Percentiles rank a stretch among this genome's conserved stretches.
phyloP scores from a whole-genome alignment of 1,140 invertebrate species.

The Gerris buenoi region DNA sequence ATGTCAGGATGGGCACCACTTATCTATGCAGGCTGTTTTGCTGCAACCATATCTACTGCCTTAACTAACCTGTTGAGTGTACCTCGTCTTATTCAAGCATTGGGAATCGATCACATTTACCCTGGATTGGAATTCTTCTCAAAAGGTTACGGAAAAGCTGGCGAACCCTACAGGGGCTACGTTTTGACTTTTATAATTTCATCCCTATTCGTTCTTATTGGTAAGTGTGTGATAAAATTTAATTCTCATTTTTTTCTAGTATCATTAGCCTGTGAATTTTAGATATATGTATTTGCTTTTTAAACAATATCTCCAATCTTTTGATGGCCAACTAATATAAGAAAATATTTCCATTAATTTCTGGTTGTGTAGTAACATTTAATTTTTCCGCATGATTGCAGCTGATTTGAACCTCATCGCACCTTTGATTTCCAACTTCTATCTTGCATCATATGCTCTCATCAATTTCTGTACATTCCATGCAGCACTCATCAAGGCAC shows the following conservation, averaged over 20 bases:
- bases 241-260: no score
- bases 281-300: no score
- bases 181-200: conserved; percentile 81
- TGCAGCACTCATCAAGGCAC: conserved; percentile 70
- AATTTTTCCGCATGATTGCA: no score
- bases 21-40: conserved; percentile 92
- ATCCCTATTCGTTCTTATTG: conserved; percentile 70
- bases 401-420: conserved; percentile 85
- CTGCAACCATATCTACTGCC: conserved; percentile 89
- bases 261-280: no score
- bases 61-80: conserved; percentile 89
- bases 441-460: conserved; percentile 88
- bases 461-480: conserved; percentile 97
- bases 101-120: conserved; percentile 91
- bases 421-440: conserved; percentile 95
- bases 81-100: conserved; percentile 84
- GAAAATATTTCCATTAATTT: no score
- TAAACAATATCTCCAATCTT: no score
- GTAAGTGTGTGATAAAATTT: conserved; percentile 36
- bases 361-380: no score
- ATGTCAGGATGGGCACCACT: conserved; percentile 78
- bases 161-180: conserved; percentile 85
- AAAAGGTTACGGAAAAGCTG: conserved; percentile 76
- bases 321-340: no score
- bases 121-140: conserved; percentile 84